Evolutionary conservation across 2,113 vertebrate genomes (phyloP).

Genomic region (Hipposideros armiger): DNA sequence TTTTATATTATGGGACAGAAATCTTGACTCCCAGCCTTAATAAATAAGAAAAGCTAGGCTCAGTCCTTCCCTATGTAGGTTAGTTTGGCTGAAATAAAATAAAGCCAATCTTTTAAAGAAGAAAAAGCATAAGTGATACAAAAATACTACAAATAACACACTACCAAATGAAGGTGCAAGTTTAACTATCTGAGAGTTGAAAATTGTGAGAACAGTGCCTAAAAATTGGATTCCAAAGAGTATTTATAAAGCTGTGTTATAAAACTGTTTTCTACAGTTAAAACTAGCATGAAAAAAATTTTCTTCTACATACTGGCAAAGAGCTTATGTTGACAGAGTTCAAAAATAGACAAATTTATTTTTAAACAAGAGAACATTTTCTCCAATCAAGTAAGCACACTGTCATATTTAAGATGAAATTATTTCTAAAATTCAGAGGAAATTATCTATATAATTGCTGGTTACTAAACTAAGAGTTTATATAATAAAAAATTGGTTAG

Average conservation of each 20-base stretch:
- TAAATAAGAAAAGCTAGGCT: neutral
- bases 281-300: neutral
- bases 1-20: neutral
- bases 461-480: constrained; percentile 22
- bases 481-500: constrained; percentile 8
- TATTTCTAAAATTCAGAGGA: constrained; percentile 41
- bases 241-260: neutral
- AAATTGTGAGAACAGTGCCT: neutral
- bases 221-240: neutral
- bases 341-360: neutral
- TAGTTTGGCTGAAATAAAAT: constrained; percentile 48
- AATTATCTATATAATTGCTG: constrained; percentile 16
- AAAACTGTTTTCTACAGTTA: constrained; percentile 15
- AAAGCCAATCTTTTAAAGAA: constrained; percentile 1
- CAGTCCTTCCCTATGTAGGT: neutral
- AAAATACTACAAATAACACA: neutral
- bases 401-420: constrained; percentile 17
- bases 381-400: neutral
- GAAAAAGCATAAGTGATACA: neutral
- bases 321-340: neutral
- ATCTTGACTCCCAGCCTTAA: neutral
- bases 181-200: neutral
- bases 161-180: neutral
- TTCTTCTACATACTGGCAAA: constrained; percentile 14
- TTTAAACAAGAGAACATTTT: neutral